These are phyloP conservation scores for Tetheella fluctuosa DNA, from an alignment of 2,888 invertebrate species.

Conservation along the genomic window DNA sequence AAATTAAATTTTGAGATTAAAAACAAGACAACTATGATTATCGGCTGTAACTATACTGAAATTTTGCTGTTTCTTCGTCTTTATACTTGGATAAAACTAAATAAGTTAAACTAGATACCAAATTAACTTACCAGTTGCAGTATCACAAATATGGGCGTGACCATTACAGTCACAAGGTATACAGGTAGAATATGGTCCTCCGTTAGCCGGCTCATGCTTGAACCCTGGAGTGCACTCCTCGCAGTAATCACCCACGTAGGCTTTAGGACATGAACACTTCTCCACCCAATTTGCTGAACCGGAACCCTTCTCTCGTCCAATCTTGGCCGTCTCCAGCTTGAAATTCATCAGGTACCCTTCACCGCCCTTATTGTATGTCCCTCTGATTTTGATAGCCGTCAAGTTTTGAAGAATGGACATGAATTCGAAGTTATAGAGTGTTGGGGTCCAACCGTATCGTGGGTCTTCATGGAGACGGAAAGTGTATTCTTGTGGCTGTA, in stretches of 20 bases:
- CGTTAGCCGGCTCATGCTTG: constrained; percentile 94
- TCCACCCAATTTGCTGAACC: constrained; percentile 96
- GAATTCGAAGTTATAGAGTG: constrained; percentile 93
- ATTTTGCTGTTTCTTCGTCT: no score
- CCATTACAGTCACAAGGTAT: constrained; percentile 98
- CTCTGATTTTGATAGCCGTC: constrained; percentile 96
- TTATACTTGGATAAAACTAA: no score
- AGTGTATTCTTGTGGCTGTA: constrained; percentile 88
- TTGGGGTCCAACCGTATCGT: constrained; percentile 97
- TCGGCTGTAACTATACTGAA: no score
- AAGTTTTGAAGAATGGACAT: constrained; percentile 96
- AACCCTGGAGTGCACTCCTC: constrained; percentile 98
- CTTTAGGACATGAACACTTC: constrained; percentile 94
- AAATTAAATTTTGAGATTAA: no score
- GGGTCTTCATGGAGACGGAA: constrained; percentile 97
- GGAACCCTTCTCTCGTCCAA: constrained; percentile 87
- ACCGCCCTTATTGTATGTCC: constrained; percentile 93
- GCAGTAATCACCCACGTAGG: constrained; percentile 97
- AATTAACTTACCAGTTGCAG: constrained; percentile 89
- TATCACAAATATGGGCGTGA: constrained; percentile 98
- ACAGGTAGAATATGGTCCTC: constrained; percentile 97
- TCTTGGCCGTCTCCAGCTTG: constrained; percentile 93
- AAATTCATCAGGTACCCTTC: constrained; percentile 96
- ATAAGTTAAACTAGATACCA: no score
- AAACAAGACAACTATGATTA: no score